Base-by-base conservation (phyloP, 92 coral and sea anemone species). In the Isaurus tuberculatus region DNA sequence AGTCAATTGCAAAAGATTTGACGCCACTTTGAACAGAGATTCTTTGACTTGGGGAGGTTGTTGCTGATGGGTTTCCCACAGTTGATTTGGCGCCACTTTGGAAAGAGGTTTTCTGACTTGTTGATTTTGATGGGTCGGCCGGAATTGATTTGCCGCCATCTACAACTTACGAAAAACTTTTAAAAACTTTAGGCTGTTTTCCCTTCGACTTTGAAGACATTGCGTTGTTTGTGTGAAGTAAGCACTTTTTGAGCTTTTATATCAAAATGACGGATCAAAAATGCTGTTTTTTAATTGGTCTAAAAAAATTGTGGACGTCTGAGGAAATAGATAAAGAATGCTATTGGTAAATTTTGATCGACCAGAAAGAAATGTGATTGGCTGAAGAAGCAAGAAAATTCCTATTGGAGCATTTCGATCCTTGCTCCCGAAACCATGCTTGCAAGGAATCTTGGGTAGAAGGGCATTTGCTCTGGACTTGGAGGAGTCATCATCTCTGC, bases 211-310 rank as follows among this genome's bases (percentile, higher is more conserved):
- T 51, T 36, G 73, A 68, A 19, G 49, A 68, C 49, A 68, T 68
- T 34, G 49, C 27, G n/a, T n/a, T n/a, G 27, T 68, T 68, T 68
- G 49, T 68, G 27, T 36, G 22, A 68, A 68, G 34, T 20, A 32
- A 1, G 46, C 19, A 16, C 17, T 68, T 68, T 68, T 8, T 11
- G 31, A 22, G 25, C 17, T 70, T 70, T 70, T 36, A 70, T 70
- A 70, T 19, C 26, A 42, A 42, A 70, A 70, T 32, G 48, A 68
- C 40, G 73, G 49, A 34, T 68, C 48, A 48, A 68, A 68, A 32
- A 68, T 36, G 20, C 27, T 68, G 13, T 68, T 68, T 36, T 68
- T 68, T 34, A 19, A 68, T 68, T 68, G 73, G 73, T 68, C 73
- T 25, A 48, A 33, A 32, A 14, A 11, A 28, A 16, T 17, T 19